Evolutionary conservation across 37 sponge, comb jelly and placozoan genomes (phyloP).

Genomic region (Petrosia ficiformis): DNA sequence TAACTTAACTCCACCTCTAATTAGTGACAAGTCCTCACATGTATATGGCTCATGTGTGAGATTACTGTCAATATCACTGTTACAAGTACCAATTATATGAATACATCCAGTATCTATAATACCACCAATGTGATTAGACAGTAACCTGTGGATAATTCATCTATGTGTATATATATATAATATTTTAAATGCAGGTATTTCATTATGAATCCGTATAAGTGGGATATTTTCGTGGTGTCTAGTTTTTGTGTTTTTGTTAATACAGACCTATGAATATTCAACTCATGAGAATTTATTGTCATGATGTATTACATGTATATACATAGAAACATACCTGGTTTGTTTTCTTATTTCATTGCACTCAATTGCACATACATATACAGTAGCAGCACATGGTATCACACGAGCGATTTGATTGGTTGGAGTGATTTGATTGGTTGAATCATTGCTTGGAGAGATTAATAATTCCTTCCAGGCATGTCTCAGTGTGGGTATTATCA

Average conservation of each 20-base stretch:
- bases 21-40: slow-evolving; percentile 38
- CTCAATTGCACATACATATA: slow-evolving; percentile 50
- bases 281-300: too few species aligned
- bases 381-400: slow-evolving; percentile 68
- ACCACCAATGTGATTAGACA: slow-evolving; percentile 6
- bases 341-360: slow-evolving; percentile 48
- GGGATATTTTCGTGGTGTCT: too few species aligned
- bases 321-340: slow-evolving; percentile 46
- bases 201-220: too few species aligned
- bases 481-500: slow-evolving; percentile 58
- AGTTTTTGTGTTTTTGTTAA: too few species aligned
- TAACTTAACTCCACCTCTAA: slow-evolving; percentile 34
- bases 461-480: slow-evolving; percentile 68
- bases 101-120: slow-evolving; percentile 3
- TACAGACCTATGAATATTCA: too few species aligned
- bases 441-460: slow-evolving; percentile 18
- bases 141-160: too few species aligned
- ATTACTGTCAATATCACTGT: not conserved
- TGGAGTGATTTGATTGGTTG: not conserved
- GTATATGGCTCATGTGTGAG: slow-evolving; percentile 53
- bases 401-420: slow-evolving; percentile 30
- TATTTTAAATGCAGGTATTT: too few species aligned
- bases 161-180: too few species aligned
- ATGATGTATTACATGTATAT: too few species aligned
- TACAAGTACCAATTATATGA: slow-evolving; percentile 32